Conservation (phyloP, 2,113 vertebrate genomes). For the Struthidea cinerea region DNA sequence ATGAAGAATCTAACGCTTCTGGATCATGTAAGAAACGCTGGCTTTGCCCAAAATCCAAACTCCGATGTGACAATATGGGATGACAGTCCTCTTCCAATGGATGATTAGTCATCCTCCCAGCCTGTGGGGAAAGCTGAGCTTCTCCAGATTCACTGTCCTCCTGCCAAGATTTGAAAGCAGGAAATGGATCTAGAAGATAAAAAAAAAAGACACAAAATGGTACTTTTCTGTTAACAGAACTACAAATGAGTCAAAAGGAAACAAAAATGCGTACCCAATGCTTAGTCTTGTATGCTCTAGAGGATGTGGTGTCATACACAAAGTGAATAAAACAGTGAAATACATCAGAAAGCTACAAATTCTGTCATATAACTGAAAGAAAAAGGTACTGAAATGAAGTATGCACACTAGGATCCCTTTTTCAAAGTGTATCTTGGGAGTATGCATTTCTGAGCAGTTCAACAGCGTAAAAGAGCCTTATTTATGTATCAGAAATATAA, state of each 20-base stretch:
- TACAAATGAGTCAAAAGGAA: conserved; percentile 3
- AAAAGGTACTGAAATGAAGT: conserved; percentile 41
- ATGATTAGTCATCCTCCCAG: conserved; percentile 90
- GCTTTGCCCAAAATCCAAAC: conserved; percentile 91
- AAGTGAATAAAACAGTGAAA: conserved; percentile 47
- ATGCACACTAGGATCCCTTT: conserved; percentile 62
- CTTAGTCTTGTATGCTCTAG: conserved; percentile 46
- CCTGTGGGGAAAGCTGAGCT: conserved; percentile 93
- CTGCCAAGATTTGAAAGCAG: conserved; percentile 95
- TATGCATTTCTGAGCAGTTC: conserved; percentile 4
- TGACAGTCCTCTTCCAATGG: conserved; percentile 85
- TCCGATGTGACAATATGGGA: conserved; percentile 85
- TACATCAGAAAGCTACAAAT: conserved; percentile 56
- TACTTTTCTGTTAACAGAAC: conserved; percentile 22
- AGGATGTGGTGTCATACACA: conserved; percentile 50
- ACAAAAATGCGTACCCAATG: background rate
- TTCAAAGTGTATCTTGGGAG: conserved; percentile 50
- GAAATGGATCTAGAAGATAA: conserved; percentile 85
- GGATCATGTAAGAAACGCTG: conserved; percentile 91
- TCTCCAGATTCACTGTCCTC: conserved; percentile 91
- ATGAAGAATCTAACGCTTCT: conserved; percentile 80
- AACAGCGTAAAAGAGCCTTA: background rate
- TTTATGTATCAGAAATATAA: background rate
- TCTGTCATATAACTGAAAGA: conserved; percentile 37
- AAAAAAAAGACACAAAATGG: conserved; percentile 51